Evolutionary conservation across 2,888 invertebrate species (phyloP).

Genomic region (Tetranychus truncatus): DNA sequence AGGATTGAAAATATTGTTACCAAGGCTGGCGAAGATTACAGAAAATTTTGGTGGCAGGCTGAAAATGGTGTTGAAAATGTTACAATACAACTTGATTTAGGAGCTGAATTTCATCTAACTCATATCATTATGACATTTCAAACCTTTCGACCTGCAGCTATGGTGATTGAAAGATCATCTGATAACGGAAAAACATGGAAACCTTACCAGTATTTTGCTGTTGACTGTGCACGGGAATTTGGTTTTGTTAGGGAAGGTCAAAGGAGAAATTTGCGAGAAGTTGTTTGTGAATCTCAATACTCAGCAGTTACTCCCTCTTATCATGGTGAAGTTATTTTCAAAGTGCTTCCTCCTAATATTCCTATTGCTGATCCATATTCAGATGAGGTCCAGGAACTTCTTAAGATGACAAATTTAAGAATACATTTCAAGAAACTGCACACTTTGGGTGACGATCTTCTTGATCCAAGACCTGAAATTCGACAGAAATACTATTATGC

Average conservation of each 20-base stretch:
- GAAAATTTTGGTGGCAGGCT: constrained; percentile 78
- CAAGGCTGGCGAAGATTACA: constrained; percentile 37
- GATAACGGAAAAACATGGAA: constrained; percentile 93
- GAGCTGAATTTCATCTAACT: constrained; percentile 97
- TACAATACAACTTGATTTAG: constrained; percentile 73
- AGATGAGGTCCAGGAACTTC: constrained; percentile 76
- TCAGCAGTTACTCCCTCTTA: constrained; percentile 83
- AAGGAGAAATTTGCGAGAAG: constrained; percentile 64
- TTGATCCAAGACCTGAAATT: constrained; percentile 79
- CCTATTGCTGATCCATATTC: constrained; percentile 26
- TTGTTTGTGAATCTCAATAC: constrained; percentile 84
- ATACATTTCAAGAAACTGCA: constrained; percentile 89
- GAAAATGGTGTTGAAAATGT: constrained; percentile 91
- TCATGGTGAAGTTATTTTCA: constrained; percentile 56
- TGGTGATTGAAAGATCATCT: constrained; percentile 87
- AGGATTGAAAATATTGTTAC: constrained; percentile 79
- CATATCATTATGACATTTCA: constrained; percentile 95
- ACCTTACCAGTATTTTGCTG: constrained; percentile 87
- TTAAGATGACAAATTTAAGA: constrained; percentile 90
- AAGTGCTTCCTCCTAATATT: constrained; percentile 63
- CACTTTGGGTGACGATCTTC: constrained; percentile 84
- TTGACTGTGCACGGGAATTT: constrained; percentile 73
- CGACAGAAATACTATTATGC: constrained; percentile 98
- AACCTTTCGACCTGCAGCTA: constrained; percentile 91
- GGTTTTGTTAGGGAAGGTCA: constrained; percentile 54